Percentiles rank a stretch among this genome's conserved stretches.
Evolutionary conservation across 30 jellyfish, hydroid and myxozoan species (phyloP).

Genomic region (Hydra vulgaris): DNA sequence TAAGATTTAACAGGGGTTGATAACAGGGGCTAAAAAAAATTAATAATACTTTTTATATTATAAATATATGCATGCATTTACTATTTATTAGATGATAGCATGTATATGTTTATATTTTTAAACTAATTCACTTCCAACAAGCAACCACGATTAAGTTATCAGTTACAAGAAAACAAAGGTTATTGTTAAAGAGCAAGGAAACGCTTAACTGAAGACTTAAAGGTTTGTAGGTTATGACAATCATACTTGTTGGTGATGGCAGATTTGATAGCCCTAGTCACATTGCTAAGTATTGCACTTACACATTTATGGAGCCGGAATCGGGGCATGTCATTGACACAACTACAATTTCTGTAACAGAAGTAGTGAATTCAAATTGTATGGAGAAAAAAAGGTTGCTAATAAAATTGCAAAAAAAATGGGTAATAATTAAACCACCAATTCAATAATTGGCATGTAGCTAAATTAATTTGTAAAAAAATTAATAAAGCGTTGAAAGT

Average conservation of each 20-base stretch:
- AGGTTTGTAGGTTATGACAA: too few relatives aligned
- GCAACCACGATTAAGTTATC: not conserved
- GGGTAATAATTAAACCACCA: not conserved
- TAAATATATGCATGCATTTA: too few relatives aligned
- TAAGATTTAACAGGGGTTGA: too few relatives aligned
- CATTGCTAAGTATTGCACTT: not conserved
- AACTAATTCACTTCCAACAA: too few relatives aligned
- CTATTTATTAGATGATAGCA: too few relatives aligned
- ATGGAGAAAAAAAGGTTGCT: constrained; percentile 1
- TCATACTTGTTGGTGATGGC: constrained; percentile 5
- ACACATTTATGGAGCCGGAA: not conserved
- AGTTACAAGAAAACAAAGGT: not conserved
- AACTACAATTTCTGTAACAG: not conserved
- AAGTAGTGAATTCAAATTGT: not conserved
- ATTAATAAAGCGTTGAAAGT: not conserved
- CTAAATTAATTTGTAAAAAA: constrained; percentile 1
- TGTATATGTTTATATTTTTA: too few relatives aligned
- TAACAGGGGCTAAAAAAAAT: too few relatives aligned
- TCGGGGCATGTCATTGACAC: not conserved
- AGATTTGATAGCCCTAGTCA: constrained; percentile 6
- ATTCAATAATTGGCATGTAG: not conserved
- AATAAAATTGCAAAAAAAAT: not conserved
- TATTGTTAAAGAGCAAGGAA: too few relatives aligned
- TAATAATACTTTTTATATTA: too few relatives aligned
- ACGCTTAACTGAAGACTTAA: too few relatives aligned